These are phyloP conservation scores for Agriopis leucophaearia DNA, from an alignment of 2,888 invertebrate species.

Conservation along the genomic window DNA sequence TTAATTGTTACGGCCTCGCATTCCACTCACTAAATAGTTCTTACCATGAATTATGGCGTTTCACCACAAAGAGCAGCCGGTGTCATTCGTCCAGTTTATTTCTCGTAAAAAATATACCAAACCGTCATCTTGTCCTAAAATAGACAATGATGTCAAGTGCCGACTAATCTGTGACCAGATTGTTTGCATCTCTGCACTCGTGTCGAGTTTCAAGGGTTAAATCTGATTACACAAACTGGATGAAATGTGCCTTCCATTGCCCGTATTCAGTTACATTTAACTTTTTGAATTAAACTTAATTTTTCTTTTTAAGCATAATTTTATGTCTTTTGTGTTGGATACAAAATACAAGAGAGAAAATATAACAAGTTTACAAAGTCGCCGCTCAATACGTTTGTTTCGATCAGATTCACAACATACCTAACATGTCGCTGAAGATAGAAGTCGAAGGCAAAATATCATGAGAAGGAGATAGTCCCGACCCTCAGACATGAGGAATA, in stretches of 20 bases:
- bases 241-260: conserved; percentile 5
- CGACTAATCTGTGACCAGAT: conserved; percentile 42
- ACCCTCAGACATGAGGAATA: too few species aligned
- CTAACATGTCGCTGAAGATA: too few species aligned
- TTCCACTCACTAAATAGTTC: conserved; percentile 31
- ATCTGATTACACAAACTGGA: conserved; percentile 28
- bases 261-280: conserved; percentile 11
- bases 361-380: too few species aligned
- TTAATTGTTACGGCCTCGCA: conserved; percentile 44
- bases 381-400: too few species aligned
- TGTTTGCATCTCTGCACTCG: conserved; percentile 49
- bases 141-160: conserved; percentile 49
- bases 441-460: too few species aligned
- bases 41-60: conserved; percentile 37
- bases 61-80: conserved; percentile 41
- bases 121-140: conserved; percentile 48
- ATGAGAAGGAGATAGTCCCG: too few species aligned
- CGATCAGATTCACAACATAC: too few species aligned
- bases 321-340: not conserved
- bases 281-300: not conserved
- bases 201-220: conserved; percentile 49
- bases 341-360: too few species aligned
- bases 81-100: conserved; percentile 44
- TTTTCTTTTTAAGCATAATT: not conserved
- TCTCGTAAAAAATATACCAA: conserved; percentile 53